phyloP scores from a whole-genome alignment of 2,888 invertebrate species.

The Brachyopa scutellaris region DNA sequence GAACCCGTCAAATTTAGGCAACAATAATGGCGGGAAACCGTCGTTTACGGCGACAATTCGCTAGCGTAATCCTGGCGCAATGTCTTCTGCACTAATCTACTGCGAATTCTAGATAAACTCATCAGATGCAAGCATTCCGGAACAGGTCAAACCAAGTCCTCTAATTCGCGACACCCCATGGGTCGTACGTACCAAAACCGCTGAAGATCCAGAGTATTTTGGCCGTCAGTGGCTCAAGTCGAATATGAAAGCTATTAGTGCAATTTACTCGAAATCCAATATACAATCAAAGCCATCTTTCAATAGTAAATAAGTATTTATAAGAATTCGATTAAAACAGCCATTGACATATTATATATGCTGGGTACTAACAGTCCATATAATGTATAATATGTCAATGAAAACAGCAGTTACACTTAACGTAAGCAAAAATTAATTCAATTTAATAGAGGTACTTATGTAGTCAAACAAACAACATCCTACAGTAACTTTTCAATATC shows the following conservation, averaged over 20 bases:
- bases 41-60: conserved; percentile 87
- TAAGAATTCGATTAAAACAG: no score
- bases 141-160: conserved; percentile 96
- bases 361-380: no score
- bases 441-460: conserved; percentile 2
- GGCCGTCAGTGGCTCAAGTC: conserved; percentile 99
- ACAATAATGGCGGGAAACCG: conserved; percentile 85
- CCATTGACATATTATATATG: no score
- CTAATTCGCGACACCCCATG: conserved; percentile 97
- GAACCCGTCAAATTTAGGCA: conserved; percentile 78
- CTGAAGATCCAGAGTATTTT: conserved; percentile 99
- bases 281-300: no score
- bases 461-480: not conserved
- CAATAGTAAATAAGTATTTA: no score
- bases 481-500: conserved; percentile 81
- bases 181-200: conserved; percentile 97
- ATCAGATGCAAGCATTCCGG: conserved; percentile 99
- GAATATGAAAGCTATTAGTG: conserved; percentile 99
- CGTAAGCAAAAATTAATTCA: conserved; percentile 13
- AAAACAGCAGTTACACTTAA: conserved; percentile 36
- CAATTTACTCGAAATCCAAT: conserved; percentile 99
- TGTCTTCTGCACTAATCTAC: conserved; percentile 97
- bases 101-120: conserved; percentile 97
- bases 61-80: conserved; percentile 98
- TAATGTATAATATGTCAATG: no score